Percentiles rank a stretch among this genome's conserved stretches.
phyloP scores from a whole-genome alignment of 2,888 invertebrate genomes.

The Nomada goodeniana region DNA sequence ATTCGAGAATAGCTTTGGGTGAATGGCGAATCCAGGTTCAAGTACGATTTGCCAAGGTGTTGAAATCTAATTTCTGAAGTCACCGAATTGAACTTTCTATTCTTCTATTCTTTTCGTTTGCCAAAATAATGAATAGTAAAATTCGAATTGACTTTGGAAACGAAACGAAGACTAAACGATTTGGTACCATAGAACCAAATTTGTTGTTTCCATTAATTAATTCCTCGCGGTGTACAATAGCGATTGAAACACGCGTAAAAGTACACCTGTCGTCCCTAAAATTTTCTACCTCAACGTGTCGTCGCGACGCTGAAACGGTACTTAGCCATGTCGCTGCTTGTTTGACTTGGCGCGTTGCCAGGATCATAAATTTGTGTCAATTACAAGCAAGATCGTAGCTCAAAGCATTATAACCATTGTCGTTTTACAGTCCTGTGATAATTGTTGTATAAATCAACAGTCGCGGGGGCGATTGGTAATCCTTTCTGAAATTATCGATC shows the following conservation, averaged over 20 bases:
- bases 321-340: constrained; percentile 30
- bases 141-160: too few species aligned
- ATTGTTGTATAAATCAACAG: constrained; percentile 43
- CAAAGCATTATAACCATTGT: constrained; percentile 49
- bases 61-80: too few species aligned
- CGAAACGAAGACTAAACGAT: not conserved
- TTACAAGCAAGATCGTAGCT: constrained; percentile 51
- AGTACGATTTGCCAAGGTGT: too few species aligned
- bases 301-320: constrained; percentile 21
- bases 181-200: too few species aligned
- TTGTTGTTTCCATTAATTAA: not conserved
- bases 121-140: too few species aligned
- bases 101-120: too few species aligned
- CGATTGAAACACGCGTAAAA: not conserved
- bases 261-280: constrained; percentile 39
- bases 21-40: too few species aligned
- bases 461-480: not conserved
- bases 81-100: too few species aligned
- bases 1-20: too few species aligned
- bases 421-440: constrained; percentile 9
- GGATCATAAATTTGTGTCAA: constrained; percentile 64
- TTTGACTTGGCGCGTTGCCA: constrained; percentile 61
- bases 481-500: constrained; percentile 18
- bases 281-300: constrained; percentile 32
- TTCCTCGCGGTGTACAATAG: not conserved